Evolutionary conservation across 2,113 vertebrate genomes (phyloP).

Genomic region (Poeciliopsis turrubarensis): DNA sequence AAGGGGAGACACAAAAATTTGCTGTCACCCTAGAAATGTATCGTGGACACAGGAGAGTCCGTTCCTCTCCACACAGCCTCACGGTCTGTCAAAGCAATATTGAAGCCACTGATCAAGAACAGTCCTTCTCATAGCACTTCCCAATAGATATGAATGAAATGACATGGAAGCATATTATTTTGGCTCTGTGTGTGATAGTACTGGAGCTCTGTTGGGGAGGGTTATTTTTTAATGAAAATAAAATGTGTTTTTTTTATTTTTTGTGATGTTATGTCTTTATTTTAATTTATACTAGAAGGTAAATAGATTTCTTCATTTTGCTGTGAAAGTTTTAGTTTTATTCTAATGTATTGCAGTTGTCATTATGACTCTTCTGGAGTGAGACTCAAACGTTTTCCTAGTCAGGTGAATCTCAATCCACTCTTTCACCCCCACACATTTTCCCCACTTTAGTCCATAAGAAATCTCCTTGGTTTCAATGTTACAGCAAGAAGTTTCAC

Average conservation of each 20-base stretch:
- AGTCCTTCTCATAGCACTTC: conserved; percentile 83
- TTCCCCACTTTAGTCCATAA: no score
- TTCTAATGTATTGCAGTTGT: no score
- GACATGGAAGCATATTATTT: conserved; percentile 76
- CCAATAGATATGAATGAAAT: conserved; percentile 78
- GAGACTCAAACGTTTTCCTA: no score
- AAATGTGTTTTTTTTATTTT: conserved; percentile 79
- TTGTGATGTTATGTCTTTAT: conserved; percentile 7
- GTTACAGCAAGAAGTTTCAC: no score
- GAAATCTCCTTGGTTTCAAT: no score
- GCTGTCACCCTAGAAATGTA: conserved; percentile 67
- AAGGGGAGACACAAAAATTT: conserved; percentile 46
- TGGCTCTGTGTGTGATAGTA: conserved; percentile 82
- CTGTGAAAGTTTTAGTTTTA: not conserved
- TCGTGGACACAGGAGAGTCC: conserved; percentile 62
- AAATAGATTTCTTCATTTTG: no score
- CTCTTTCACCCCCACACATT: no score
- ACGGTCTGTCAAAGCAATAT: conserved; percentile 82
- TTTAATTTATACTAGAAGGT: no score
- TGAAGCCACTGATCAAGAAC: conserved; percentile 80
- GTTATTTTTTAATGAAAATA: conserved; percentile 85
- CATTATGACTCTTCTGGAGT: no score
- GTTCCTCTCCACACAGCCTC: conserved; percentile 72
- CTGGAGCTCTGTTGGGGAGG: conserved; percentile 78
- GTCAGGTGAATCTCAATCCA: no score